Percentiles rank a stretch among this genome's conserved stretches.
Evolutionary conservation across 2,888 invertebrate species (phyloP).

Genomic region (Dinocampus coccinellae): DNA sequence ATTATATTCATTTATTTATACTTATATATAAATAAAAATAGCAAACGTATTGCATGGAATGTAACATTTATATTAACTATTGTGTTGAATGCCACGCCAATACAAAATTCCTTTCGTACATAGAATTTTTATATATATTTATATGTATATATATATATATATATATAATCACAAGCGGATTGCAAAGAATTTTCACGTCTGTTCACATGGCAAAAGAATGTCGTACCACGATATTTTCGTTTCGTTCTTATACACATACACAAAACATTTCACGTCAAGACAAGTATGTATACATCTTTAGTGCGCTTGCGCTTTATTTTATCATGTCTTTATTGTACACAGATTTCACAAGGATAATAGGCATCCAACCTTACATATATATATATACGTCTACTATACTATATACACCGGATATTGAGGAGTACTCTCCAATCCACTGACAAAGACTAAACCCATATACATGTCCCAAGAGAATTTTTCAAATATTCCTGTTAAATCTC

Average conservation of each 20-base stretch:
- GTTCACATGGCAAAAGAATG: not conserved
- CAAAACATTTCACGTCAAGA: not conserved
- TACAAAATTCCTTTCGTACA: conserved; percentile 18
- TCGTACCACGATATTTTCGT: not conserved
- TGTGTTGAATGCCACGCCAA: conserved; percentile 32
- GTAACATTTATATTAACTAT: conserved; percentile 30
- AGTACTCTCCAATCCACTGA: too few relatives aligned
- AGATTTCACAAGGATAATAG: not conserved
- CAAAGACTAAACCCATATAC: too few relatives aligned
- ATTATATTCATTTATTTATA: not conserved
- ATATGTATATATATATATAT: conserved; percentile 3
- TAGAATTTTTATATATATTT: not conserved
- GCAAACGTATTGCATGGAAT: not conserved
- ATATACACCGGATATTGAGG: too few relatives aligned
- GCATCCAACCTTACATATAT: not conserved
- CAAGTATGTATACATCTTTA: not conserved
- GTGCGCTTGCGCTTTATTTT: conserved; percentile 9
- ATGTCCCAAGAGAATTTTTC: too few relatives aligned
- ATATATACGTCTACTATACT: too few relatives aligned
- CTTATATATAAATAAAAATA: not conserved
- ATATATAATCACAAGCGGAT: not conserved
- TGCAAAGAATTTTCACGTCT: not conserved
- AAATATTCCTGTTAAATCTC: too few relatives aligned
- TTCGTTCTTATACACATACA: not conserved
- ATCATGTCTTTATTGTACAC: not conserved